These are phyloP conservation scores for Tenualosa thibaudeaui DNA, from an alignment of 2,797 vertebrate species.

Conservation along the genomic window DNA sequence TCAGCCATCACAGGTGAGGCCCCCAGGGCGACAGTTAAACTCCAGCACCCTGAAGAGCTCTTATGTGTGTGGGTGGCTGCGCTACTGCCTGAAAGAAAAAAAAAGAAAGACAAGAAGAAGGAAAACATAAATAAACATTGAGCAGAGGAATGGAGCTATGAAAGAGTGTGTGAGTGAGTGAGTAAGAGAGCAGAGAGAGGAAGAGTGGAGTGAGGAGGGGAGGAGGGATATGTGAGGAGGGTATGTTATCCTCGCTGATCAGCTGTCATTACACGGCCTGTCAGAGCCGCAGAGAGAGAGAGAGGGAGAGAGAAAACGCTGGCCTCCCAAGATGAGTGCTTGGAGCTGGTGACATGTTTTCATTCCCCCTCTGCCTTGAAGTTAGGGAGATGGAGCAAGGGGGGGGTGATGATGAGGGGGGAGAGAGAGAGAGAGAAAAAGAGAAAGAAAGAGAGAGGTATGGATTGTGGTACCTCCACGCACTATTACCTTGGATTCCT, in stretches of 20 bases:
- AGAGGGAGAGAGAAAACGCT: slow-evolving; percentile 50
- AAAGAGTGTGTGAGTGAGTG: slow-evolving; percentile 21
- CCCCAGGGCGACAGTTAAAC: slow-evolving; percentile 78
- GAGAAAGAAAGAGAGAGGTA: slow-evolving; percentile 38
- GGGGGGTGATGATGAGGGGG: slow-evolving; percentile 41
- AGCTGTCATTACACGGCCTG: slow-evolving; percentile 66
- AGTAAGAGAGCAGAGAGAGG: slow-evolving; percentile 19
- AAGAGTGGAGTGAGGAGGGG: neutral
- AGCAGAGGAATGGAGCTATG: no score
- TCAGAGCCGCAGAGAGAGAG: slow-evolving; percentile 37
- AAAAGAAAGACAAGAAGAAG: neutral
- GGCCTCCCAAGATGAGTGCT: slow-evolving; percentile 73
- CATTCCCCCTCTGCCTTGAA: slow-evolving; percentile 69
- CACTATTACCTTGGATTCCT: no score
- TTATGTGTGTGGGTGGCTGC: slow-evolving; percentile 57
- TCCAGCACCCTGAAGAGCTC: slow-evolving; percentile 60
- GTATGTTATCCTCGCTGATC: slow-evolving; percentile 47
- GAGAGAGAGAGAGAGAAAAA: slow-evolving; percentile 39
- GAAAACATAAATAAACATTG: slow-evolving; percentile 8
- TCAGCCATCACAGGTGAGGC: slow-evolving; percentile 76
- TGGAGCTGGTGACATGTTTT: slow-evolving; percentile 71
- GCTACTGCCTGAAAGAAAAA: slow-evolving; percentile 64
- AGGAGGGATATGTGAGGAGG: neutral
- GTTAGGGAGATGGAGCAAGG: slow-evolving; percentile 67
- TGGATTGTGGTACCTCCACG: no score